phyloP scores from a whole-genome alignment of 2,113 vertebrate genomes.

The Paramisgurnus dabryanus region DNA sequence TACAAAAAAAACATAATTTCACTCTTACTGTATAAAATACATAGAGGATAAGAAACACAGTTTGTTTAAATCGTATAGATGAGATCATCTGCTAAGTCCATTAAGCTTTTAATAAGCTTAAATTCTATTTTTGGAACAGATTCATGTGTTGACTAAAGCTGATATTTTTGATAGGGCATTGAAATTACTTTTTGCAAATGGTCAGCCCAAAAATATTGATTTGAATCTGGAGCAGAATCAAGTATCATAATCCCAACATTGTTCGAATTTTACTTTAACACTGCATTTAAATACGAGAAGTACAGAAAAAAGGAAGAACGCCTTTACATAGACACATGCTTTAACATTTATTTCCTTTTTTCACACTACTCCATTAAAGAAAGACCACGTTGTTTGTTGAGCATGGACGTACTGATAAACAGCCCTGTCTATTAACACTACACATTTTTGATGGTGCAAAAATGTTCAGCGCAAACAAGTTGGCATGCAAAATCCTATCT shows the following conservation, averaged over 20 bases:
- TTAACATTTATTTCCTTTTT: slow-evolving; percentile 2
- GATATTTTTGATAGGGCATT: slow-evolving; percentile 74
- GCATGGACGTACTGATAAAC: not conserved
- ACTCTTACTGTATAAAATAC: slow-evolving; percentile 9
- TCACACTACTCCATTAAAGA: too few relatives aligned
- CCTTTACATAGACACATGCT: not conserved
- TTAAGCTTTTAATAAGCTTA: slow-evolving; percentile 58
- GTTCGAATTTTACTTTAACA: not conserved
- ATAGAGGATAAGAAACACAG: slow-evolving; percentile 13
- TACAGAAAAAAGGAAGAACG: not conserved
- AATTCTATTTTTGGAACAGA: slow-evolving; percentile 72
- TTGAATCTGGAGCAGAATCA: not conserved
- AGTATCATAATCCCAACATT: slow-evolving; percentile 1
- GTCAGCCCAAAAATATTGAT: slow-evolving; percentile 7
- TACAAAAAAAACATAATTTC: slow-evolving; percentile 11
- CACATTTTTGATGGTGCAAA: not conserved
- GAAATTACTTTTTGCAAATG: slow-evolving; percentile 42
- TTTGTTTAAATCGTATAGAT: slow-evolving; percentile 56
- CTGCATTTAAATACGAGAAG: not conserved
- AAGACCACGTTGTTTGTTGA: not conserved
- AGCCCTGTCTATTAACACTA: not conserved
- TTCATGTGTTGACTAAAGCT: slow-evolving; percentile 58
- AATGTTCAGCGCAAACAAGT: not conserved
- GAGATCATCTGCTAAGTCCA: slow-evolving; percentile 54
- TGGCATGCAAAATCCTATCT: not conserved